Conservation (phyloP, 2,888 invertebrate species). For the Brachypterus glaber region DNA sequence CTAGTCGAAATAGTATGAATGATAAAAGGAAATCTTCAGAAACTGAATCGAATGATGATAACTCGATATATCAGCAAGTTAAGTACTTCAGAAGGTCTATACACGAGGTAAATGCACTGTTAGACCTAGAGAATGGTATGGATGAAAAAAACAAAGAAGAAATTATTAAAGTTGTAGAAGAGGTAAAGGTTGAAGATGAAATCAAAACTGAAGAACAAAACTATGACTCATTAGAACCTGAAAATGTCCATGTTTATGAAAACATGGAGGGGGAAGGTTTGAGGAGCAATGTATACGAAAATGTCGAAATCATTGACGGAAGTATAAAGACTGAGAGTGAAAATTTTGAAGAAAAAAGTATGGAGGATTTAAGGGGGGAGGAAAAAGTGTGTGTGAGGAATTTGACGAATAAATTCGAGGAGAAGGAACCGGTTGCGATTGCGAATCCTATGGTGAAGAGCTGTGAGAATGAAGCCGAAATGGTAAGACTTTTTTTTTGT, state of each 20-base stretch:
- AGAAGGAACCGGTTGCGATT: constrained; percentile 12
- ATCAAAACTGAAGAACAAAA: constrained; percentile 20
- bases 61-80: constrained; percentile 62
- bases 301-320: constrained; percentile 38
- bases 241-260: constrained; percentile 32
- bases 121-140: constrained; percentile 31
- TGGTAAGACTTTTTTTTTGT: too few species aligned
- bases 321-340: constrained; percentile 14
- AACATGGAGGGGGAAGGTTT: constrained; percentile 29
- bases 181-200: constrained; percentile 10
- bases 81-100: constrained; percentile 65
- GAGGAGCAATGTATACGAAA: constrained; percentile 21
- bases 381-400: constrained; percentile 31
- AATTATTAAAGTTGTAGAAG: too few species aligned
- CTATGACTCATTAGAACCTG: constrained; percentile 33
- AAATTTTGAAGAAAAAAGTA: constrained; percentile 18
- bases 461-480: too few species aligned
- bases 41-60: constrained; percentile 35
- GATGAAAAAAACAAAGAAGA: neutral
- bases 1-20: constrained; percentile 20
- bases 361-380: constrained; percentile 14
- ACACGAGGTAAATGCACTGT: constrained; percentile 60
- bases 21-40: constrained; percentile 36
- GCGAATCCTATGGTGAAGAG: constrained; percentile 1
- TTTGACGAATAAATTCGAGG: constrained; percentile 32